Base-by-base conservation (phyloP, 2,888 invertebrate species). In the Timema podura region DNA sequence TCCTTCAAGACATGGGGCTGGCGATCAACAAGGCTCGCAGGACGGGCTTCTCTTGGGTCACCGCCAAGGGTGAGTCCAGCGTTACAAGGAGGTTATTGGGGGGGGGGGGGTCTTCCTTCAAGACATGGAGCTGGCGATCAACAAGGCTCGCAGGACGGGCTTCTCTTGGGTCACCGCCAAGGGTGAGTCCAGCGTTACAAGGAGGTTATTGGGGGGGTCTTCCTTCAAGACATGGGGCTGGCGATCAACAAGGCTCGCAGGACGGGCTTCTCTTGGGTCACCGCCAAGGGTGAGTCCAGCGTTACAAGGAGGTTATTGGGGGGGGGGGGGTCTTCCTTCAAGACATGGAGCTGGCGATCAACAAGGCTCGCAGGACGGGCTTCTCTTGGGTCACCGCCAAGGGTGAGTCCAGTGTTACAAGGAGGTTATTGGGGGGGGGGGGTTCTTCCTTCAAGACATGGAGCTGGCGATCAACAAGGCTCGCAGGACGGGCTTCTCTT, bases 81-180 rank as follows among this genome's bases (percentile, higher is more conserved):
- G n/a, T n/a, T n/a, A n/a, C n/a, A n/a, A n/a, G n/a, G n/a, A n/a
- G n/a, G n/a, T n/a, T n/a, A n/a, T n/a, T n/a, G n/a, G n/a, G n/a
- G n/a, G n/a, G n/a, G n/a, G n/a, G n/a, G n/a, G n/a, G n/a, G n/a
- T n/a, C n/a, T n/a, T n/a, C n/a, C n/a, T n/a, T n/a, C n/a, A n/a
- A n/a, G n/a, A n/a, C n/a, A 91, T 91, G 91, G 86, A 90, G 70
- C 78, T 95, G 71, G 96, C 95, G 5, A 91, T 95, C 9, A 82
- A 87, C 75, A 95, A 95, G 77, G 94, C 95, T 0, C 87, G 88
- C 76, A 83, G 87, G 44, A 86, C 88, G 9, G 95, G 95, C 0
- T 88, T 95, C 8, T 94, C 93, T 68, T 90, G 92, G 90, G 92
- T 96, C 0, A 85, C 88, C n/a, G 91, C 91, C 0, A 89, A 88